Evolutionary conservation across 64 coral and sea anemone species (phyloP), one percentile per base, ranked within the genome.

Genomic region (Dendrophyllia cribrosa): DNA sequence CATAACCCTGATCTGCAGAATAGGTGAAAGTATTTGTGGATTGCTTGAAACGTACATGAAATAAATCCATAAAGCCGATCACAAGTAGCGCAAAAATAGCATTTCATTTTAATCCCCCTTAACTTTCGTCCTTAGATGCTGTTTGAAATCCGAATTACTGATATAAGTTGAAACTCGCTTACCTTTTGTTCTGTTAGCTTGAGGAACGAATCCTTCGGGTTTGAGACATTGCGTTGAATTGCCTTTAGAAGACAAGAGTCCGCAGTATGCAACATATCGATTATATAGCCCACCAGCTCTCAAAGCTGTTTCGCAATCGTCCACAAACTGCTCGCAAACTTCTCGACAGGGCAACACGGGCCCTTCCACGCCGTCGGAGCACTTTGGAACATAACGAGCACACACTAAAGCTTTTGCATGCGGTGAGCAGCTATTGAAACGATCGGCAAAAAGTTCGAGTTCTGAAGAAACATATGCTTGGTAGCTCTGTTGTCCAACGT

Each of bases 321-420:
- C 47, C 9, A 91, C 50, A 48, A 91, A 79, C 22, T 91, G 77
- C 14, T 70, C 34, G 49, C 89, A 91, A 12, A 91, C 89, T 17
- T 82, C 77, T 71, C 78, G 23, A 48, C 89, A 91, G 2, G 89
- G 89, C 7, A 91, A 34, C 20, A 91, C 51, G 23, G 69, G 78
- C 21, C 19, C 55, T 4, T 91, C 50, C 4, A 74, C 64, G 14
- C 56, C 20, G 73, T 91, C 70, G 7, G 80, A 59, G 51, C 89
- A 91, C 56, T 91, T 68, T 14, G 89, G 89, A 91, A 61, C 43
- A 22, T 59, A 74, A 67, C 68, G 66, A 50, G 78, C 70, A 49
- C 89, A 91, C 1, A 91, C 56, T 5, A 91, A 63, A 19, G 66
- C 44, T 24, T 63, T 25, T 9, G 78, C 59, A 74, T 51, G 45